Conservation (phyloP, 1,140 invertebrate genomes). For the Drosophila sp. region DNA sequence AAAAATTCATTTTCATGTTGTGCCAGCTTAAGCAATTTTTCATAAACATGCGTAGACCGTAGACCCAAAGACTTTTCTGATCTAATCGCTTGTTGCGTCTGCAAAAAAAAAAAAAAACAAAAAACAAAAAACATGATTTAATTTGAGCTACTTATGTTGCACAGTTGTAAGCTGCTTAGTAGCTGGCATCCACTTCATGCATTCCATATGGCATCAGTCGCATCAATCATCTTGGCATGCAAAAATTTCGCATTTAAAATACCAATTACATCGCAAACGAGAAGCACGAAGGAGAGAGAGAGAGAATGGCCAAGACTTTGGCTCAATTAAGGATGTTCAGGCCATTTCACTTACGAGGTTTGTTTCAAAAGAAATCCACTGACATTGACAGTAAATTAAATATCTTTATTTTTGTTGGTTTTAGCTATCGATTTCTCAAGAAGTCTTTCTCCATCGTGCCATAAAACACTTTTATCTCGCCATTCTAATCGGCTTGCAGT, state of each 20-base stretch:
- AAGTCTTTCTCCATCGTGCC: no score
- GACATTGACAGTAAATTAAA: no score
- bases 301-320: neutral
- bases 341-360: neutral
- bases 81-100: slow-evolving; percentile 53
- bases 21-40: slow-evolving; percentile 74
- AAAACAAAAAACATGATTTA: slow-evolving; percentile 54
- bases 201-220: slow-evolving; percentile 39
- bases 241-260: slow-evolving; percentile 39
- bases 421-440: no score
- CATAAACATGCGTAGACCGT: slow-evolving; percentile 57
- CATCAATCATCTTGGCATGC: slow-evolving; percentile 47
- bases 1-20: slow-evolving; percentile 80
- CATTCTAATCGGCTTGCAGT: no score
- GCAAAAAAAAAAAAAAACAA: slow-evolving; percentile 31
- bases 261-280: slow-evolving; percentile 51
- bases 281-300: neutral
- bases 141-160: slow-evolving; percentile 74
- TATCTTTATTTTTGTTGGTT: no score
- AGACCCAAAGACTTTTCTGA: slow-evolving; percentile 15
- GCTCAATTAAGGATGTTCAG: slow-evolving; percentile 48
- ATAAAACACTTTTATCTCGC: no score
- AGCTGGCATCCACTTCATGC: slow-evolving; percentile 8
- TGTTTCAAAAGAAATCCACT: neutral
- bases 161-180: slow-evolving; percentile 69